Base-by-base conservation (phyloP, 2,797 vertebrate species). In the Philypnodon macrostomus region DNA sequence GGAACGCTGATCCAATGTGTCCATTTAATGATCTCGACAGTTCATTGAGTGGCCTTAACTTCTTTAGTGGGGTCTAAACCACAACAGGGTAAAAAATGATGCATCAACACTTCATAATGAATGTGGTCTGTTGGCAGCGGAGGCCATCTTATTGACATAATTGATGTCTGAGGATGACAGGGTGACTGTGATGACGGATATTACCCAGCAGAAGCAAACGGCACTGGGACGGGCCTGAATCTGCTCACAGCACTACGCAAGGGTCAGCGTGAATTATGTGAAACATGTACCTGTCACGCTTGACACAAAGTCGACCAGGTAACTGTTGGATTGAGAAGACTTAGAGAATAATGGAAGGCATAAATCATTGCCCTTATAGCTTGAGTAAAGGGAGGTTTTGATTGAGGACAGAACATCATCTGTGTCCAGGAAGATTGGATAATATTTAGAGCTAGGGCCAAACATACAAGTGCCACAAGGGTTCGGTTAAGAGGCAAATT, bases 101-200 rank as follows among this genome's bases (percentile, higher is more conserved):
- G 63, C 60, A 49, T 75, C 73, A 63, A 70, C 77, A 61, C 62
- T 73, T 62, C 35, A 26, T 75, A 73, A 73, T 72, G 64, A 37
- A 63, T 72, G 48, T 54, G 55, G 61, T 58, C 37, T 27, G 40
- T 64, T 77, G 73, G 63, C 74, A 67, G 58, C 47, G 48, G 49
- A 66, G 53, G 48, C 41, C 23, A 1, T 59, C 70, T 72, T 67
- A 75, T 73, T 77, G 78, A 70, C 60, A 70, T 79, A 80, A 81
- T 73, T 80, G 75, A 79, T 77, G 74, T 63, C 4, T n/a, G 51
- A 41, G 72, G 57, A 58, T 60, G 67, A 47, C 66, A 53, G 62
- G 67, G 38, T 38, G 47, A 61, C 53, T 59, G 51, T 72, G 66
- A 75, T 74, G 76, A 54, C 58, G 78, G 56, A 50, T 65, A 75